Percentiles rank a stretch among this genome's conserved stretches.
Evolutionary conservation across 2,888 invertebrate genomes (phyloP).

Genomic region (Graphium colonna): DNA sequence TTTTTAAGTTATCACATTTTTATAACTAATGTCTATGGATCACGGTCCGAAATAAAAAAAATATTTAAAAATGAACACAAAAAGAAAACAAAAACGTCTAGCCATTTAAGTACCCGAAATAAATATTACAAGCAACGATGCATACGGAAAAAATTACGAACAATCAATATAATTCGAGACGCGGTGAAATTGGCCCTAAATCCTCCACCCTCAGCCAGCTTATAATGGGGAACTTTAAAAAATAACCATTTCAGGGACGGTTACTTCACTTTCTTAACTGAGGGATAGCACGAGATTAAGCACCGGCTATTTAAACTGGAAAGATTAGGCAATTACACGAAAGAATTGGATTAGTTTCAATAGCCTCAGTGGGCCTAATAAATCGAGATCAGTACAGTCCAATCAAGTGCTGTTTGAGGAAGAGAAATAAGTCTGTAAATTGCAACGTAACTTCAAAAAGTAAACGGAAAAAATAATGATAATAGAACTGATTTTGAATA

Average conservation of each 20-base stretch:
- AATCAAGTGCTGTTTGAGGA: not conserved
- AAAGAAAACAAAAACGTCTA: too few species aligned
- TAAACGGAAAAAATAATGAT: too few species aligned
- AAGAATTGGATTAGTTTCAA: conserved; percentile 50
- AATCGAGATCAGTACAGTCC: not conserved
- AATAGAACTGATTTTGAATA: too few species aligned
- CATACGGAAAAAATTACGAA: conserved; percentile 53
- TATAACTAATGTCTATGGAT: too few species aligned
- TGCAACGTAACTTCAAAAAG: too few species aligned
- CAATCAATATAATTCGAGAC: conserved; percentile 59
- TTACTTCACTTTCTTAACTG: conserved; percentile 52
- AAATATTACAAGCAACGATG: too few species aligned
- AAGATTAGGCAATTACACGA: conserved; percentile 68
- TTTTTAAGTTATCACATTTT: too few species aligned
- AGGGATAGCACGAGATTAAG: conserved; percentile 44
- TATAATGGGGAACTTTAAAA: conserved; percentile 57
- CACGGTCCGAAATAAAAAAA: too few species aligned
- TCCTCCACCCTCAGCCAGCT: conserved; percentile 47
- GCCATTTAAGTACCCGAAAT: too few species aligned
- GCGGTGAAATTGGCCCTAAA: conserved; percentile 56
- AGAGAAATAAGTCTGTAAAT: too few species aligned
- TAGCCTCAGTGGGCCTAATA: conserved; percentile 20
- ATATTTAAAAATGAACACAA: too few species aligned
- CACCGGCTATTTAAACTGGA: conserved; percentile 54
- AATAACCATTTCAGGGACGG: conserved; percentile 70